phyloP scores from a whole-genome alignment of 2,797 vertebrate genomes.

The Sebastes goodei region DNA sequence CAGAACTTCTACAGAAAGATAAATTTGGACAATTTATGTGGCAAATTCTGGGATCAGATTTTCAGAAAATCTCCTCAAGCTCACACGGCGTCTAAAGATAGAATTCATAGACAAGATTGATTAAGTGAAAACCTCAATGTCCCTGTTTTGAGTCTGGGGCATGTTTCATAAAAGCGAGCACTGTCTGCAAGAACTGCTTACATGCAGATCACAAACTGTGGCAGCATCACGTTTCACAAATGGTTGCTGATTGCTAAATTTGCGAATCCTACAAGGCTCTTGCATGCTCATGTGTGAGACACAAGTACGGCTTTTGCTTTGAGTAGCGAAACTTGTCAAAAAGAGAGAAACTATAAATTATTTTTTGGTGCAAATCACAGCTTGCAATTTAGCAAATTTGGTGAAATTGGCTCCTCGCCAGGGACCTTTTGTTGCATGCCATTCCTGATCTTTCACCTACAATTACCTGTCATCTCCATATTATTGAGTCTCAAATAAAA shows the following conservation, averaged over 20 bases:
- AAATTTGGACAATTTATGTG: too few relatives aligned
- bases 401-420: background rate
- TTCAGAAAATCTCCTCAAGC: too few relatives aligned
- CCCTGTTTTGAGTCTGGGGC: background rate
- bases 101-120: background rate
- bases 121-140: background rate
- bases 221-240: background rate
- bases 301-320: background rate
- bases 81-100: background rate
- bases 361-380: background rate
- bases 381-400: background rate
- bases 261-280: background rate
- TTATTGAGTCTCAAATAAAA: background rate
- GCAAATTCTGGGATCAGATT: too few relatives aligned
- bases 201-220: background rate
- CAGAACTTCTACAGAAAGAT: too few relatives aligned
- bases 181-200: background rate
- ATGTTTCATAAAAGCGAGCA: background rate
- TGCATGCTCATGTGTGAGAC: background rate
- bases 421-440: background rate
- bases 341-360: background rate
- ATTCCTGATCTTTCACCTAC: background rate
- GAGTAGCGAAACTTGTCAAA: background rate
- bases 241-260: background rate
- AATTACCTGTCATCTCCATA: background rate